These are phyloP conservation scores for Agapornis roseicollis DNA, from an alignment of 2,113 vertebrate genomes.

Conservation along the genomic window DNA sequence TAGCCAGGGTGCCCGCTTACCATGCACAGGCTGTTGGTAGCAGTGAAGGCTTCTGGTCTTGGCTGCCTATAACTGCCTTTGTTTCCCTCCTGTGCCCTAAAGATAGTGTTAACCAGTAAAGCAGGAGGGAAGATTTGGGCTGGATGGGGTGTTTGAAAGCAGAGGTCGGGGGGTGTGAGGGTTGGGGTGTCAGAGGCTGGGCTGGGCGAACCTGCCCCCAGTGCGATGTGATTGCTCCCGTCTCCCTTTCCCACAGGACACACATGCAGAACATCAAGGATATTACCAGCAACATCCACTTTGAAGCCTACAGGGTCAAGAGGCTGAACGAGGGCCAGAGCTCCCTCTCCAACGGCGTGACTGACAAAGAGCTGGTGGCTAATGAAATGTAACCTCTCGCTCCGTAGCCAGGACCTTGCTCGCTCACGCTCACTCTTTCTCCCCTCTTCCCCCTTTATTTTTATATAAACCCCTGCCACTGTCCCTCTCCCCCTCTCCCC, in stretches of 20 bases:
- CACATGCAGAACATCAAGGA: conserved; percentile 99
- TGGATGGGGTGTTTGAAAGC: not conserved
- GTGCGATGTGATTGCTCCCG: accelerated
- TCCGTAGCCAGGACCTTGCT: conserved; percentile 24
- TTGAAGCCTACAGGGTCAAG: conserved; percentile 93
- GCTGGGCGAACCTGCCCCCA: accelerated
- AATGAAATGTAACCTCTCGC: conserved; percentile 86
- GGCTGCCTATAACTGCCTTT: not conserved
- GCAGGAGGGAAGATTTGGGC: not conserved
- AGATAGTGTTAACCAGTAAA: accelerated
- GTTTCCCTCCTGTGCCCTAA: not conserved
- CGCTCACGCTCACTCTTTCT: not conserved
- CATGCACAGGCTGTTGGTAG: not conserved
- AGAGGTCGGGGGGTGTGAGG: not conserved
- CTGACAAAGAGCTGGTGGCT: conserved; percentile 80
- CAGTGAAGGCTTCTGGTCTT: not conserved
- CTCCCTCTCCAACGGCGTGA: conserved; percentile 81
- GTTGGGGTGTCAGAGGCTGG: not conserved
- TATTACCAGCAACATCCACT: conserved; percentile 97
- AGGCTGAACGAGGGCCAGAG: conserved; percentile 90
- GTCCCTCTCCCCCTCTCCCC: not conserved
- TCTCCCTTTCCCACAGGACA: conserved; percentile 78
- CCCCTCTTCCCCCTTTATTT: conserved; percentile 46
- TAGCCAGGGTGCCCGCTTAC: accelerated
- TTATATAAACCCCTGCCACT: conserved; percentile 58